Conservation (phyloP, 2,888 invertebrate species). For the Serripes groenlandicus region DNA sequence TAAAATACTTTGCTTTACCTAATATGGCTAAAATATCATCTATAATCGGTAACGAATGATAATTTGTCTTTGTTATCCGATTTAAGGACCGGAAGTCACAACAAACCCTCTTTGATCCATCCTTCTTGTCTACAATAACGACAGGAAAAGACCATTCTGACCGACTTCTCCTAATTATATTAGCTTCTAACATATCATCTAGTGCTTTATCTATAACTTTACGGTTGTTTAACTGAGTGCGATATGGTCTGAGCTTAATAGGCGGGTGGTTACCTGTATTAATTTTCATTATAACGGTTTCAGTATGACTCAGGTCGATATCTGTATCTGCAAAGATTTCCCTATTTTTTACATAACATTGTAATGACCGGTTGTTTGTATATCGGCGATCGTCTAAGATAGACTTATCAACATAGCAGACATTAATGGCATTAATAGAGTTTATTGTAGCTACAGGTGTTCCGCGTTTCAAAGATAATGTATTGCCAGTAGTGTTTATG, state of each 20-base stretch:
- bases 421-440: no score
- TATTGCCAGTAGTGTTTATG: no score
- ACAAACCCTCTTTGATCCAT: slow-evolving; percentile 1
- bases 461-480: no score
- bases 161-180: slow-evolving; percentile 10
- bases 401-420: no score
- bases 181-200: no score
- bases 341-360: no score
- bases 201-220: neutral
- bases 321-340: neutral
- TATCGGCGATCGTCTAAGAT: no score
- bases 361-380: no score
- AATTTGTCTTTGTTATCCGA: neutral
- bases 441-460: no score
- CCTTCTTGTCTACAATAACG: slow-evolving; percentile 17
- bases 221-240: neutral
- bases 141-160: slow-evolving; percentile 9
- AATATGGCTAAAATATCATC: slow-evolving; percentile 1
- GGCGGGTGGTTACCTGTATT: neutral
- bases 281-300: neutral
- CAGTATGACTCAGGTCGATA: neutral
- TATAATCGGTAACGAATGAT: neutral
- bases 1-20: slow-evolving; percentile 6
- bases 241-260: neutral
- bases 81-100: neutral